Base-by-base conservation (phyloP, 1,140 invertebrate species). In the Zaprionus kolodkinae region DNA sequence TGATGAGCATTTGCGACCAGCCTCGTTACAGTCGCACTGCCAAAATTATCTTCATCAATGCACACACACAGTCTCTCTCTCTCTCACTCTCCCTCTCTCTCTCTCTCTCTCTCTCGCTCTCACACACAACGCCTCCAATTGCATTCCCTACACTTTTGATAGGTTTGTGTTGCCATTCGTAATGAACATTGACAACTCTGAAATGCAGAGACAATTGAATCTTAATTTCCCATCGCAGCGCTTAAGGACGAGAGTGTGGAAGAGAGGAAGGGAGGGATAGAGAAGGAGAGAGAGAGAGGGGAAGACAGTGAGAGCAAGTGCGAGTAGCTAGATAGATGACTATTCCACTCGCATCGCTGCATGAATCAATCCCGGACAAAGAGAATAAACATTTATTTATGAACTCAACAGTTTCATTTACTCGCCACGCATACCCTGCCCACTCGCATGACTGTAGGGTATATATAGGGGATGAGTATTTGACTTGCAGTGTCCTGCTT, bases 201-300 rank as follows among this genome's bases (percentile, higher is more conserved):
- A 89, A 85, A 89, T 71, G 75, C 85, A 88, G 84, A 88, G 84
- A 88, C 84, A 88, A 88, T 88, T 88, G 84, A 88, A 88, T 88
- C 84, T 88, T 88, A 88, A 88, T 88, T 88, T 80, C 71, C 63
- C 67, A 65, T 50, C 12, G 17, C 52, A 30, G 36, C n/a, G 52
- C 15, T 10, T 33, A 15, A 33, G 55, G 10, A n/a, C 21, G 27
- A 48, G 30, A 35, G 25, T 27, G 17, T 27, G 40, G 11, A 15
- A 17, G 25, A 17, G n/a, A 65, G 15, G 5, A 7, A 72, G 33
- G 15, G 4, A 48, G 50, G 0, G 33, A 21, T n/a, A 9, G 60
- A 33, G 13, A 7, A 10, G 1, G n/a, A 17, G n/a, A 59, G 33
- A 35, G 11, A 43, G 61, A 12, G n/a, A 30, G 1, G 25, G 4